Percentiles rank a stretch among this genome's conserved stretches.
phyloP scores from a whole-genome alignment of 2,797 vertebrate species.

The Epinephelus awoara region DNA sequence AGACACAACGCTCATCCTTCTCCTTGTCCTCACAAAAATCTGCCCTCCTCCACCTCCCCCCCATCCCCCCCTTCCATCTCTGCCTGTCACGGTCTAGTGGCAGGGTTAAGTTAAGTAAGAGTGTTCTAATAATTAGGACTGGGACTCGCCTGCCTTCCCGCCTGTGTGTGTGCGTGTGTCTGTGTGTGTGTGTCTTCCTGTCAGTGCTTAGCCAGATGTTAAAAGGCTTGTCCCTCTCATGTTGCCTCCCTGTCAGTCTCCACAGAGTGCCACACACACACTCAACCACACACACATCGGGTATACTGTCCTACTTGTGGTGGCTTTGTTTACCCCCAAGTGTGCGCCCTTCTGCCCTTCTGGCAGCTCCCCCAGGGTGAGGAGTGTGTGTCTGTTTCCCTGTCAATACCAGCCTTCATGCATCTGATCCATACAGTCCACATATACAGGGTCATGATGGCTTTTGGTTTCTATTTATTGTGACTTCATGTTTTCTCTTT shows the following conservation, averaged over 20 bases:
- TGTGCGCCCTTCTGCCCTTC: slow-evolving; percentile 66
- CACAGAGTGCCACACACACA: slow-evolving; percentile 65
- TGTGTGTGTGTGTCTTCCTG: slow-evolving; percentile 68
- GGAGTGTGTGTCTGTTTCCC: slow-evolving; percentile 52
- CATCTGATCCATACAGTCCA: slow-evolving; percentile 29
- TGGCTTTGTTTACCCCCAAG: slow-evolving; percentile 74
- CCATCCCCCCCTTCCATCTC: slow-evolving; percentile 68
- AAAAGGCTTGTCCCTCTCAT: slow-evolving; percentile 90
- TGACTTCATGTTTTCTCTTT: not conserved
- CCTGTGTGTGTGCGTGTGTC: slow-evolving; percentile 18
- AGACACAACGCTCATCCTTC: slow-evolving; percentile 78
- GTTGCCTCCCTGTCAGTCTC: slow-evolving; percentile 83
- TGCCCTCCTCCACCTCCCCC: slow-evolving; percentile 59
- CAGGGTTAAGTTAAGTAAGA: slow-evolving; percentile 92
- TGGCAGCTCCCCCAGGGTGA: slow-evolving; percentile 54
- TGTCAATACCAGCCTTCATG: slow-evolving; percentile 41
- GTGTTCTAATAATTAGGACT: slow-evolving; percentile 94
- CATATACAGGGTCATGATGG: not conserved
- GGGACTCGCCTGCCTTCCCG: slow-evolving; percentile 71
- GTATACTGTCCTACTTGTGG: slow-evolving; percentile 57
- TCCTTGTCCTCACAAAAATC: slow-evolving; percentile 74
- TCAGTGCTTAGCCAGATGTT: slow-evolving; percentile 96
- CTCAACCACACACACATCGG: slow-evolving; percentile 25
- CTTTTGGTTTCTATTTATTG: not conserved
- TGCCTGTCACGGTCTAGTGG: slow-evolving; percentile 86